Percentiles rank a stretch among this genome's conserved stretches.
Conservation (phyloP, 2,113 vertebrate species). For the Thalassarche chlororhynchos region DNA sequence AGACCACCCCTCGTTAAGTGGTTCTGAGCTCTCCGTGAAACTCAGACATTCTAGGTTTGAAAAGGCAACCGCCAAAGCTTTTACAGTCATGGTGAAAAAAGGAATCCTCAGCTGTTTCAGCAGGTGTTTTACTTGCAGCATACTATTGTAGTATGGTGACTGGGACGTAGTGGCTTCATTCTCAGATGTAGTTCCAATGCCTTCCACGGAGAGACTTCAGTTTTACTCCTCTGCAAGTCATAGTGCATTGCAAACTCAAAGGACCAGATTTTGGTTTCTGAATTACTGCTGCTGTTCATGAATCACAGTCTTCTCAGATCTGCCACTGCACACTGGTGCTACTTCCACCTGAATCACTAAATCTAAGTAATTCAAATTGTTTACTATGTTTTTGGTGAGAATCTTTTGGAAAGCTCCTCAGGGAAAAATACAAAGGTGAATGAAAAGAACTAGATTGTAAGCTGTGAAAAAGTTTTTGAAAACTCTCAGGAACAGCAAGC, state of each 20-base stretch:
- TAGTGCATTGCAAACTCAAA: background rate
- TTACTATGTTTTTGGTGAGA: background rate
- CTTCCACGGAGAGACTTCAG: background rate
- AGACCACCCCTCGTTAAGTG: background rate
- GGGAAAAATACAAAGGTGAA: background rate
- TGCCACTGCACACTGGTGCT: background rate
- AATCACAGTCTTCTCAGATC: background rate
- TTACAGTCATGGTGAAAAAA: background rate
- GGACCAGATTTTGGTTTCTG: background rate
- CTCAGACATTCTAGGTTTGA: background rate
- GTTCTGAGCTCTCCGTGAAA: constrained; percentile 7
- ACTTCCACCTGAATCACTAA: background rate
- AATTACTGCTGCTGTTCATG: background rate
- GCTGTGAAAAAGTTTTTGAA: background rate
- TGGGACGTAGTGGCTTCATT: background rate
- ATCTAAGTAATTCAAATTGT: background rate
- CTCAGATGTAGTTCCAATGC: background rate
- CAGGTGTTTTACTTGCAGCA: background rate
- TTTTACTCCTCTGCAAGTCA: background rate
- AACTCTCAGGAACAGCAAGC: background rate
- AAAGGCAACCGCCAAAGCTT: constrained; percentile 17
- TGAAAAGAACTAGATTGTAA: background rate
- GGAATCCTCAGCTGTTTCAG: background rate
- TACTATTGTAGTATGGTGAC: background rate
- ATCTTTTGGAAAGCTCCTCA: background rate